Evolutionary conservation across 2,113 vertebrate genomes (phyloP), one percentile per base, ranked within the genome.

Genomic region (Procavia capensis): DNA sequence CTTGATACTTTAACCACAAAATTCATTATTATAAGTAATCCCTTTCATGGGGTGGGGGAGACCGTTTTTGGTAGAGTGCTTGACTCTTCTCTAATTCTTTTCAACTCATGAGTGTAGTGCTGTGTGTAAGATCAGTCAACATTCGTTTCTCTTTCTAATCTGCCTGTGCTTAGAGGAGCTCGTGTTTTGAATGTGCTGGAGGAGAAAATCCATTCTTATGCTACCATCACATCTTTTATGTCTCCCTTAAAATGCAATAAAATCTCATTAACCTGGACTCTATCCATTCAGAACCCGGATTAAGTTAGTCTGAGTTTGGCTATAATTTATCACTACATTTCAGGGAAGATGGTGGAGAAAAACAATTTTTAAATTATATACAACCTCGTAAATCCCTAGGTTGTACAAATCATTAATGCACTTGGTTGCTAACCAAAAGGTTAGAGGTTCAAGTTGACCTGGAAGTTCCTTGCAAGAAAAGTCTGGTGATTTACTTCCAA

Each of bases 221-320:
- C 43, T 81, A 92, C 17, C 39, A 50, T 81, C 57, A 47, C n/a
- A 78, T 50, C 17, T 27, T 83, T 80, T 85, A n/a, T 45, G 19
- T 83, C n/a, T 14, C 78, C 4, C 70, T 83, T 9, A 94, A 88
- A 72, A 66, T 34, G 61, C 63, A 27, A 54, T 45, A 86, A 79
- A 78, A 92, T 81, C 34, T 3, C 78, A 85, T 63, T 95, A 64
- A 83, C 78, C 36, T 87, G 41, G 24, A 68, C 31, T 92, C 27
- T 7, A 24, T 92, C 47, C 66, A 54, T 82, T 91, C 10, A 78
- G 63, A 94, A 82, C 61, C 50, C 68, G 72, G 5, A 9, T 90
- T 92, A 84, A 25, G 29, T 85, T 94, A 94, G 82, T 41, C 64
- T 92, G 34, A 92, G 43, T 95, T 94, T 47, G 43, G 24, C 39